A percentile compares a stretch with the other conserved stretches of the same genome.
Evolutionary conservation across 2,888 invertebrate genomes (phyloP).

Genomic region (Aradus depressus): DNA sequence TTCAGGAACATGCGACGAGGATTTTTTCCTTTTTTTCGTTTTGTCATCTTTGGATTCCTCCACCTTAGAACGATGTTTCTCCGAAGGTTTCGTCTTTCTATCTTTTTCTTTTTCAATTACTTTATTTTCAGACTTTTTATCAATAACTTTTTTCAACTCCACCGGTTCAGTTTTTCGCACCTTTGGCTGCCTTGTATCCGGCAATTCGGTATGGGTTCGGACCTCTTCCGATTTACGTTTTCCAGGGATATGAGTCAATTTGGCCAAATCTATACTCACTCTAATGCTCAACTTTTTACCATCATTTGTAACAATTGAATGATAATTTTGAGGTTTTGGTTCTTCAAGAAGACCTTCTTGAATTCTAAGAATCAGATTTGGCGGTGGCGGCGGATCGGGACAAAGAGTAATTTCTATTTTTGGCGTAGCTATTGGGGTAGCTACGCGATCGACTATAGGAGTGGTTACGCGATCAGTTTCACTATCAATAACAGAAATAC

Average conservation of each 20-base stretch:
- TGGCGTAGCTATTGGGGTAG: too few species aligned
- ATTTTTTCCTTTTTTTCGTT: slow-evolving; percentile 24
- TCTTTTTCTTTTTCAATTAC: too few species aligned
- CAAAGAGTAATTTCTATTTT: slow-evolving; percentile 15
- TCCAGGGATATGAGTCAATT: slow-evolving; percentile 36
- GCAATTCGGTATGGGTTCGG: slow-evolving; percentile 41
- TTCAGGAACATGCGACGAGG: slow-evolving; percentile 12
- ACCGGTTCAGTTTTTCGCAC: slow-evolving; percentile 1
- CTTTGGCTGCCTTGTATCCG: slow-evolving; percentile 40
- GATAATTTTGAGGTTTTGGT: slow-evolving; percentile 8
- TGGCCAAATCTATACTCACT: slow-evolving; percentile 40
- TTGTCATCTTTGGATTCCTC: slow-evolving; percentile 25
- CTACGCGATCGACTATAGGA: too few species aligned
- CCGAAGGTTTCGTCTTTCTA: slow-evolving; percentile 21
- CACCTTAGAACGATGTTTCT: slow-evolving; percentile 24
- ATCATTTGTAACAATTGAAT: slow-evolving; percentile 6
- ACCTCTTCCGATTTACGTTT: slow-evolving; percentile 41
- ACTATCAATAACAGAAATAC: slow-evolving; percentile 58
- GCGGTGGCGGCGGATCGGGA: slow-evolving; percentile 24
- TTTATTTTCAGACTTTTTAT: slow-evolving; percentile 25
- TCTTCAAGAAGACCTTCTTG: slow-evolving; percentile 9
- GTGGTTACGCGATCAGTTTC: slow-evolving; percentile 31
- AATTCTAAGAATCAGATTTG: slow-evolving; percentile 11
- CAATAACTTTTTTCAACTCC: slow-evolving; percentile 5
- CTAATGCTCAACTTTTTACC: slow-evolving; percentile 32